Evolutionary conservation across 2,113 vertebrate species (phyloP), one percentile per base, ranked within the genome.

Genomic region (Oryzias curvinotus): DNA sequence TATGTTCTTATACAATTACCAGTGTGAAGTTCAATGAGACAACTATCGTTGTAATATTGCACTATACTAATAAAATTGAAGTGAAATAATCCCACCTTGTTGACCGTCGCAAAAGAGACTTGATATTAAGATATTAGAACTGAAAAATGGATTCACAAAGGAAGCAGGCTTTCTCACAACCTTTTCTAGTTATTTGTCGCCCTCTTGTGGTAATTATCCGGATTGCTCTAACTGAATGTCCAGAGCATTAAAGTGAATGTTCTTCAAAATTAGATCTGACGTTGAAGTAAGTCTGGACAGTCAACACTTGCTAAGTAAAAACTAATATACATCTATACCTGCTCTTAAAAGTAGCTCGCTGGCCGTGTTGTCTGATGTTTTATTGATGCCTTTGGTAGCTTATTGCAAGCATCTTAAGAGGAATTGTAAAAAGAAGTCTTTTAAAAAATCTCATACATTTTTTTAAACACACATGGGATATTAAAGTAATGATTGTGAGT

Each of bases 181-280:
- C 16, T n/a, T n/a, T 47, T 16, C 56, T 54, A 58, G 19, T 23
- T 43, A 4, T 79, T 57, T 69, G 64, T 48, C 51, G 62, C 81
- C 75, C 75, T 73, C 75, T 76, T 50, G 65, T 71, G 80, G 65
- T 30, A 17, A 16, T 62, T 8, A 71, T 36, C 44, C 17, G 26
- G 23, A 30, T 43, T 55, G 26, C 47, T 10, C 21, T 4, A 46
- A 17, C 26, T 21, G 28, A 1, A 14, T 49, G 3, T n/a, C 15
- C n/a, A 30, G 17, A 2, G 18, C 52, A 8, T 14, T 17, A 57
- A 56, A 28, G 12, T 44, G 14, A 52, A 36, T 5, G 0, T 21
- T 66, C 65, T 51, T 28, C 25, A 13, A 25, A 48, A 26, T 14
- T 26, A 5, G 23, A 36, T 44, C 47, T 28, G 71, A 65, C 78